phyloP scores from a whole-genome alignment of 2,888 invertebrate genomes.

The Himalopsyche japonica region DNA sequence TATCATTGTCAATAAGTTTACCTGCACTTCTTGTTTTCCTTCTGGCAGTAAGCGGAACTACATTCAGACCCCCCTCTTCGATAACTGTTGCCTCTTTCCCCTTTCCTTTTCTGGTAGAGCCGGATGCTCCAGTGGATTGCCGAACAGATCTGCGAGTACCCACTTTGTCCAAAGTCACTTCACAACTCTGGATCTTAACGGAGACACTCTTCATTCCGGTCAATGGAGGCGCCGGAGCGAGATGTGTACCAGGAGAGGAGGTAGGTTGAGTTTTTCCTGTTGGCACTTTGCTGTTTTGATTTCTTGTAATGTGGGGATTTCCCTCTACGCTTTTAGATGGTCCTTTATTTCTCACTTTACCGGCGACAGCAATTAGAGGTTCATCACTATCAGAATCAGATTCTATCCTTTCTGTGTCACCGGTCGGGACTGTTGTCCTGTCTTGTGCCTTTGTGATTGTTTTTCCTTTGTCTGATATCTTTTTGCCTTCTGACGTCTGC shows the following conservation, averaged over 20 bases:
- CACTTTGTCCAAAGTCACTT: conserved; percentile 52
- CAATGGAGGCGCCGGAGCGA: neutral
- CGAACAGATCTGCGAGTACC: conserved; percentile 63
- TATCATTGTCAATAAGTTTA: conserved; percentile 47
- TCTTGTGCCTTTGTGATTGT: neutral
- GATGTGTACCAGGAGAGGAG: neutral
- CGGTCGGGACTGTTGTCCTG: conserved; percentile 30
- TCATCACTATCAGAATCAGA: conserved; percentile 81
- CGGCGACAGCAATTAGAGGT: conserved; percentile 71
- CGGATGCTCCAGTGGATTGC: conserved; percentile 44
- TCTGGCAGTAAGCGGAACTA: conserved; percentile 47
- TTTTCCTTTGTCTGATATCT: conserved; percentile 34
- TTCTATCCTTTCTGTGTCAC: conserved; percentile 56
- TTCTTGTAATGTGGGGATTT: conserved; percentile 42
- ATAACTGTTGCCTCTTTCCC: conserved; percentile 44
- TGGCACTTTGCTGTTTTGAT: conserved; percentile 36
- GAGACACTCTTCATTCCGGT: conserved; percentile 38
- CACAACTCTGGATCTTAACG: conserved; percentile 42
- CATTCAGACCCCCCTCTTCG: conserved; percentile 43
- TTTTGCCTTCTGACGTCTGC: conserved; percentile 14
- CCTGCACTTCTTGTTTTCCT: conserved; percentile 75
- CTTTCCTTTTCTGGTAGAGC: conserved; percentile 38
- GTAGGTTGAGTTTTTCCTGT: conserved; percentile 37
- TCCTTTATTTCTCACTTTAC: conserved; percentile 64
- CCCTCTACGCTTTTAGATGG: neutral